Base-by-base conservation (phyloP, 2,888 invertebrate species). In the Cataglyphis albicans region DNA sequence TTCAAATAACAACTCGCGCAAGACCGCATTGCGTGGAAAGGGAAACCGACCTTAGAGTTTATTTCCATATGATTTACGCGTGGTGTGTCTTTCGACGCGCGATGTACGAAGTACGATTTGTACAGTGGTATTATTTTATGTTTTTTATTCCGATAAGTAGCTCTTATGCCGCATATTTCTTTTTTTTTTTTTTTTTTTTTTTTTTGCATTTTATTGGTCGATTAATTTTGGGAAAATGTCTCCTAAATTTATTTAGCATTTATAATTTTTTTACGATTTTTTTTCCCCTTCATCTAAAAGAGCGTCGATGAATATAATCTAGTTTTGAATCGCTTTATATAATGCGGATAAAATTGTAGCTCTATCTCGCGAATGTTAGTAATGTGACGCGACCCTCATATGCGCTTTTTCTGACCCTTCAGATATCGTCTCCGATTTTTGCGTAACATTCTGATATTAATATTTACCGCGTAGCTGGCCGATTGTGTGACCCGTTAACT, bases 11-110 rank as follows among this genome's bases (percentile, higher is more conserved):
- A 76, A 76, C n/a, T 2, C 55, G 15, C 61, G 55, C 38, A 10
- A 44, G 29, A 61, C 61, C 41, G 1, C 29, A 21, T 65, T 12
- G 38, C 41, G 32, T 78, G 59, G 70, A 70, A 68, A 70, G 59
- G 70, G 32, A 70, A 78, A 70, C 44, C 70, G 44, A 70, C 78
- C 32, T 78, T 70, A 78, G 21, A 57, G 59, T 78, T 70, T 44
- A 78, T 78, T 78, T 78, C 44, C 44, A 70, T 78, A 59, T 18
- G 70, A 70, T 59, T 78, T 78, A 78, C 41, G 10, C 32, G 59
- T 25, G 15, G 10, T 48, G 65, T 12, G 38, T 59, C 18, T 59
- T 29, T 32, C 44, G 44, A 32, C 44, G 12, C 15, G 63, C 48
- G 35, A 9, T 73, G 5, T 32, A 15, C 15, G 18, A 18, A 25